A percentile compares a stretch with the other conserved stretches of the same genome.
phyloP scores from a whole-genome alignment of 2,797 vertebrate genomes.

The Myotis findleyi region DNA sequence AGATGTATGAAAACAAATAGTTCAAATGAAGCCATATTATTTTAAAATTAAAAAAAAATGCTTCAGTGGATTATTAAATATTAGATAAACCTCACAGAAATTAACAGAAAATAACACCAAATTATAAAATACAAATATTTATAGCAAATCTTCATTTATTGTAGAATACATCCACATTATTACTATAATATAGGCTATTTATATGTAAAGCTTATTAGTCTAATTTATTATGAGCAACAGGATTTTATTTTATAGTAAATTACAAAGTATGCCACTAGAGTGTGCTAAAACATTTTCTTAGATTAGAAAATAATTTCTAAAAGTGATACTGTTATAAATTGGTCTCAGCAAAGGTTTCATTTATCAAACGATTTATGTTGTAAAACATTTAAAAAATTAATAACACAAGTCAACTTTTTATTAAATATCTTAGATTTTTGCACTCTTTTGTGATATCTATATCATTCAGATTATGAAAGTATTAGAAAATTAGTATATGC shows the following conservation, averaged over 20 bases:
- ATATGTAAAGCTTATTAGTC: not conserved
- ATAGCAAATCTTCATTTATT: not conserved
- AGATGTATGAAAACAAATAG: not conserved
- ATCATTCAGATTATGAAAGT: not conserved
- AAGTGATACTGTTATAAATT: not conserved
- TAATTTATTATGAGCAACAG: not conserved
- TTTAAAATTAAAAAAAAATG: constrained; percentile 32
- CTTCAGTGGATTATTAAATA: not conserved
- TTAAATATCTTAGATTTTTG: not conserved
- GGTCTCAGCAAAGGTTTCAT: not conserved
- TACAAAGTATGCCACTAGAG: constrained; percentile 79
- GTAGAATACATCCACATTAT: not conserved
- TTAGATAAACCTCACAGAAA: not conserved
- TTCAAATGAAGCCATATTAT: not conserved
- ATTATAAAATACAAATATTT: not conserved
- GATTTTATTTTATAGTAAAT: constrained; percentile 10
- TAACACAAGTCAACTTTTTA: no score
- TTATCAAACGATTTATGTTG: not conserved
- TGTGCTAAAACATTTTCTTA: constrained; percentile 78
- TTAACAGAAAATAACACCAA: not conserved
- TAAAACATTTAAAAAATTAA: not conserved
- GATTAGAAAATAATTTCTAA: constrained; percentile 25
- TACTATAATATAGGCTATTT: not conserved
- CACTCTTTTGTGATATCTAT: not conserved
- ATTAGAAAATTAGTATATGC: not conserved